A percentile compares a stretch with the other conserved stretches of the same genome.
Conservation (phyloP, 2,888 invertebrate species). For the Neuroscelio doddi region DNA sequence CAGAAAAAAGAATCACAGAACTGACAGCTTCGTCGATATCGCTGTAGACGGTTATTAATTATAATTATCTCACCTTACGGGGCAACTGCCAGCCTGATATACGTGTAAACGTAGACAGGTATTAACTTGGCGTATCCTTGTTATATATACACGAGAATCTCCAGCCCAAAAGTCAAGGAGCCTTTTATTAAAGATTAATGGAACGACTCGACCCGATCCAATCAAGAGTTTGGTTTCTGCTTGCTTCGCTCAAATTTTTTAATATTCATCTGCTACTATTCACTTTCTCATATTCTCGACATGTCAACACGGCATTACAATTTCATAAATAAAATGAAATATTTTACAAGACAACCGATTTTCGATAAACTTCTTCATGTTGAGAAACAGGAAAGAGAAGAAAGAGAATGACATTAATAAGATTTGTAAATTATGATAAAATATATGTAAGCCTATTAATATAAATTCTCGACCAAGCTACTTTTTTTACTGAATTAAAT, state of each 20-base stretch:
- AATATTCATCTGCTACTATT: constrained; percentile 9
- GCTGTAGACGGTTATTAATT: constrained; percentile 63
- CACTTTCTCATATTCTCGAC: constrained; percentile 22
- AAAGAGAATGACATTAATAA: too few species aligned
- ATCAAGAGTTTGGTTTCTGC: constrained; percentile 25
- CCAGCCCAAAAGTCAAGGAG: constrained; percentile 41
- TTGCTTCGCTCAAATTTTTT: constrained; percentile 12
- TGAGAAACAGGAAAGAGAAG: too few species aligned
- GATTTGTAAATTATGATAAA: too few species aligned
- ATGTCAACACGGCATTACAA: constrained; percentile 5
- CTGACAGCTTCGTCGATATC: constrained; percentile 52
- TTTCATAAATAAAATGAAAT: constrained; percentile 13
- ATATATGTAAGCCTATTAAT: too few species aligned
- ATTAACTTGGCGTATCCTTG: constrained; percentile 34
- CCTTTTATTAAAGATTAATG: constrained; percentile 49
- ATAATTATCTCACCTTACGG: constrained; percentile 50
- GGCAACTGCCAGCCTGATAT: constrained; percentile 30
- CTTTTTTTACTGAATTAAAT: too few species aligned
- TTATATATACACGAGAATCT: constrained; percentile 24
- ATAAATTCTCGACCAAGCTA: too few species aligned
- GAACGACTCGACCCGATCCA: constrained; percentile 18
- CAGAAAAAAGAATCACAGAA: constrained; percentile 7
- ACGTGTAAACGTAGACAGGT: constrained; percentile 27
- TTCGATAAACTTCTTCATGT: too few species aligned
- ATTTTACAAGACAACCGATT: neutral